Evolutionary conservation across 2,797 vertebrate species (phyloP).

Genomic region (Gymnocypris eckloni): DNA sequence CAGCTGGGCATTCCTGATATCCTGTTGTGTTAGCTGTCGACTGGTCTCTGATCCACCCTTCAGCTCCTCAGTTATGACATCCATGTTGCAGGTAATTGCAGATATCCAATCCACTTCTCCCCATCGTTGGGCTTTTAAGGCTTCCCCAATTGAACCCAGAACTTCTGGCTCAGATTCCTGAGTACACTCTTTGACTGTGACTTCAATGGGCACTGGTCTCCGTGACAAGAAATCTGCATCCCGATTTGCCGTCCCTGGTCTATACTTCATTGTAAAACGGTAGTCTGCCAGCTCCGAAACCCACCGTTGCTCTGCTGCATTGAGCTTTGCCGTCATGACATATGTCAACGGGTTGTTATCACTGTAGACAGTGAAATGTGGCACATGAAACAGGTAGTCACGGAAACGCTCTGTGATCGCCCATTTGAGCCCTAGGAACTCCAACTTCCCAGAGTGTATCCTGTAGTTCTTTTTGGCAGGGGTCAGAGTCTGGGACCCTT

Average conservation of each 20-base stretch:
- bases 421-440: too few species aligned
- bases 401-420: too few species aligned
- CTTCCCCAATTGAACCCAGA: background rate
- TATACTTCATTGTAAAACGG: too few species aligned
- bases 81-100: conserved; percentile 12
- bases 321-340: too few species aligned
- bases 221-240: conserved; percentile 22
- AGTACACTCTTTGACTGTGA: background rate
- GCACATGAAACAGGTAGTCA: too few species aligned
- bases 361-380: too few species aligned
- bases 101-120: conserved; percentile 26
- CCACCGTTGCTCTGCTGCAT: too few species aligned
- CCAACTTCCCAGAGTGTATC: too few species aligned
- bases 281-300: too few species aligned
- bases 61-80: conserved; percentile 8
- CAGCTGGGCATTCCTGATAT: background rate
- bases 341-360: too few species aligned
- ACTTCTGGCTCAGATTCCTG: background rate
- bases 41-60: background rate
- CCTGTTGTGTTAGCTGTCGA: background rate
- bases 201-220: conserved; percentile 2
- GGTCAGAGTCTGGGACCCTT: too few species aligned
- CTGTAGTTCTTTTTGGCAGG: too few species aligned
- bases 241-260: conserved; percentile 14
- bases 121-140: background rate